phyloP scores from a whole-genome alignment of 2,113 vertebrate genomes.

The Morone chrysops region DNA sequence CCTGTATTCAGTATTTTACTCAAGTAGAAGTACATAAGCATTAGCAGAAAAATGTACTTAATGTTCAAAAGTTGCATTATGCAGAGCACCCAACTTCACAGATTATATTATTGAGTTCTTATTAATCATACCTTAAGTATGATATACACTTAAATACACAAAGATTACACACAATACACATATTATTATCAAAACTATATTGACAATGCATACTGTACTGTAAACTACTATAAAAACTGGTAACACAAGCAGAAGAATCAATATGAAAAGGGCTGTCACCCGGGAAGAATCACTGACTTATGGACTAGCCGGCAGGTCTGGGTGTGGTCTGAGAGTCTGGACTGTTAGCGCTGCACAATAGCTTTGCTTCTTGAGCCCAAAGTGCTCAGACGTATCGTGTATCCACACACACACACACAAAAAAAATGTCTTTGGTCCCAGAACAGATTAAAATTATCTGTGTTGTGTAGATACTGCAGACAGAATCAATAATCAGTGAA shows the following conservation, averaged over 20 bases:
- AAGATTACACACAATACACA: too few relatives aligned
- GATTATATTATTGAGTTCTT: too few relatives aligned
- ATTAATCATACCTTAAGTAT: too few relatives aligned
- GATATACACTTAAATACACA: too few relatives aligned
- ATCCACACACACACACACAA: conserved; percentile 24
- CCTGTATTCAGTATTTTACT: neutral
- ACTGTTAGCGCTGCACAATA: neutral
- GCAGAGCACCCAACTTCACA: too few relatives aligned
- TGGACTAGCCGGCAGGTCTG: neutral
- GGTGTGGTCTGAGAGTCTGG: neutral
- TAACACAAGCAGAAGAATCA: neutral
- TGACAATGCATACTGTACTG: neutral
- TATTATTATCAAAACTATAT: too few relatives aligned
- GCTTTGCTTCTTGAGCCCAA: conserved; percentile 3
- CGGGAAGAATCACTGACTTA: neutral
- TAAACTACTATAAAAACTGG: neutral
- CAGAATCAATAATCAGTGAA: conserved; percentile 53
- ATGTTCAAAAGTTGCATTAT: too few relatives aligned
- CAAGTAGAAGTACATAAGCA: too few relatives aligned
- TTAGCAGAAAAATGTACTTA: too few relatives aligned
- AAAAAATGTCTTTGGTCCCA: conserved; percentile 38
- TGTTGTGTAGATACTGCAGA: conserved; percentile 34
- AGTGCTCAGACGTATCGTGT: conserved; percentile 6
- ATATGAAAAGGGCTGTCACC: neutral
- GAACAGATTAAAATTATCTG: conserved; percentile 36